phyloP scores from a whole-genome alignment of 2,888 invertebrate species.

The Drosophila bunnanda region DNA sequence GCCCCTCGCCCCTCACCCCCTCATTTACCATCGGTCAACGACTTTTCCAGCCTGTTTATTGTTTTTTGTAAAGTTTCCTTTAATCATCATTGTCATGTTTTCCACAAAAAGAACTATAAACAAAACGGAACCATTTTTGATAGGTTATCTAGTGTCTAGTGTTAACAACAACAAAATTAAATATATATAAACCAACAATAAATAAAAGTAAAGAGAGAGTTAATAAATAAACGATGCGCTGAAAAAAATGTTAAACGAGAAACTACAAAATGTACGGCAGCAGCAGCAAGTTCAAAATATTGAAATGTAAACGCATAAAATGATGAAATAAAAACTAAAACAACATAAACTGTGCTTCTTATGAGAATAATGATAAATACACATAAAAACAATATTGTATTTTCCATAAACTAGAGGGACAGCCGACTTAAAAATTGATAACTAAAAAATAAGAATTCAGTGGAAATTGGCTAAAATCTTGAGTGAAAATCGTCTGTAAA shows the following conservation, averaged over 20 bases:
- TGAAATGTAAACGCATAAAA: slow-evolving; percentile 44
- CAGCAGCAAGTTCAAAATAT: slow-evolving; percentile 63
- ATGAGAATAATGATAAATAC: slow-evolving; percentile 63
- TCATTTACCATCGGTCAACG: slow-evolving; percentile 15
- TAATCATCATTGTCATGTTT: slow-evolving; percentile 29
- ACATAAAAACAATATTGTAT: slow-evolving; percentile 60
- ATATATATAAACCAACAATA: slow-evolving; percentile 20
- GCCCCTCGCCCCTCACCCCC: slow-evolving; percentile 4
- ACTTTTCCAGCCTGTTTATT: slow-evolving; percentile 37
- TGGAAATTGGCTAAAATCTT: slow-evolving; percentile 53
- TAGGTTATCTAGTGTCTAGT: slow-evolving; percentile 68
- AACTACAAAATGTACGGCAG: slow-evolving; percentile 50
- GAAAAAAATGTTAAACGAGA: slow-evolving; percentile 55
- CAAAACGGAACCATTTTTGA: slow-evolving; percentile 58
- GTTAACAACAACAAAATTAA: slow-evolving; percentile 52
- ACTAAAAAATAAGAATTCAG: slow-evolving; percentile 39
- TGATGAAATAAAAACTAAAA: slow-evolving; percentile 55
- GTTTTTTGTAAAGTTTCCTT: slow-evolving; percentile 29
- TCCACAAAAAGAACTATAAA: slow-evolving; percentile 27
- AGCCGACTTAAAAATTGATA: slow-evolving; percentile 46
- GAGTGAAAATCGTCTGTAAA: slow-evolving; percentile 44
- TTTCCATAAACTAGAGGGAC: slow-evolving; percentile 66
- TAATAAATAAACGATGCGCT: slow-evolving; percentile 47
- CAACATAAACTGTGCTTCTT: slow-evolving; percentile 68
- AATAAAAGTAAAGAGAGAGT: slow-evolving; percentile 15